Conservation (phyloP, 1,140 invertebrate genomes). For the Brachionus rotundiformis region DNA sequence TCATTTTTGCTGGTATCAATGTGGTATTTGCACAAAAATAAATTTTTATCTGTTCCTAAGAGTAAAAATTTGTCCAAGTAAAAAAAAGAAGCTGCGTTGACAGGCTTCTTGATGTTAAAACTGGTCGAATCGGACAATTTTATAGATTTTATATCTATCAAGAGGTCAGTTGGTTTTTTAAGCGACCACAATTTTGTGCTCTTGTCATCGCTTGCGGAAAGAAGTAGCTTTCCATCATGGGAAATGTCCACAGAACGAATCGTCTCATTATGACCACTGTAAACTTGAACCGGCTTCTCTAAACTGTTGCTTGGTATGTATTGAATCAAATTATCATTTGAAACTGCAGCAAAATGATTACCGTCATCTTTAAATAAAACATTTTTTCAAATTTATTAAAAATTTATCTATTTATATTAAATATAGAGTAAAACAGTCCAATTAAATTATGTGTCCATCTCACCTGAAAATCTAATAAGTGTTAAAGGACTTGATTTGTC, state of each 20-base stretch:
- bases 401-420: no score
- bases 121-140: constrained; percentile 53
- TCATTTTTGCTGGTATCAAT: constrained; percentile 60
- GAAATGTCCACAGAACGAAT: constrained; percentile 58
- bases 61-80: constrained; percentile 65
- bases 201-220: constrained; percentile 61
- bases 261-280: constrained; percentile 57
- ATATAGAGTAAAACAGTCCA: no score
- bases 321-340: constrained; percentile 59
- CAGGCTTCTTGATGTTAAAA: constrained; percentile 56
- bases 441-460: not conserved
- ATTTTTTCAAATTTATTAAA: no score
- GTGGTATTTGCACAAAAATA: constrained; percentile 63
- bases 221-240: constrained; percentile 56
- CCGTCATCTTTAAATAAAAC: constrained; percentile 58
- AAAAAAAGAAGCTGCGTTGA: constrained; percentile 62
- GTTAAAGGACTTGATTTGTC: constrained; percentile 31
- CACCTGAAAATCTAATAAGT: constrained; percentile 15
- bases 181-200: constrained; percentile 58
- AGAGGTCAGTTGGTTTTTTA: constrained; percentile 55
- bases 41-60: constrained; percentile 57
- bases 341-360: constrained; percentile 57
- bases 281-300: constrained; percentile 54
- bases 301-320: constrained; percentile 57
- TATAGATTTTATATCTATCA: constrained; percentile 10